Evolutionary conservation across 2,888 invertebrate species (phyloP), one percentile per base, ranked within the genome.

Genomic region (Acronicta aceris): DNA sequence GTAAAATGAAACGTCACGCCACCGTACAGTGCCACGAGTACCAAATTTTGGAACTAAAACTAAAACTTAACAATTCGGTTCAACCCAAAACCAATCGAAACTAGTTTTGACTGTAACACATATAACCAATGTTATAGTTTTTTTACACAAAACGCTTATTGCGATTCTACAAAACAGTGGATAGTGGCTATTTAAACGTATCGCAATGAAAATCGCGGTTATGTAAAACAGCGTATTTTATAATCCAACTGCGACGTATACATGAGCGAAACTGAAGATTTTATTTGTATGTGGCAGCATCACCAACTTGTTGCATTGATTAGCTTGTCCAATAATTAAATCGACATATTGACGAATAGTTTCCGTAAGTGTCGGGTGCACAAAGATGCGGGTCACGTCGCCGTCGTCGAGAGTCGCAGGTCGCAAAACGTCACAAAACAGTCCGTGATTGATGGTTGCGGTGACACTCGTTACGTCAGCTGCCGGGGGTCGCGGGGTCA

Each of bases 401-500:
- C 72, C 67, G 65, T 65, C 68, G 65, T 74, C 62, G 80, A 81
- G 76, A 81, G 76, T 74, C 78, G 76, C 85, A 85, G 86, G 88
- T 90, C 86, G 88, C 83, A 80, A 86, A 87, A 87, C 91, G 90
- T 89, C 90, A 91, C 89, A 85, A 89, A 85, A 86, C 85, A 85
- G 80, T 74, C 68, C 59, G 87, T 92, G 92, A 93, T 93, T 92
- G 93, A 93, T 92, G 90, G 85, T 86, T 84, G 89, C 88, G 86
- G 89, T 89, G 93, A 91, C 92, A 90, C 80, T 87, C 83, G 86
- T 87, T 87, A 85, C 92, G 89, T 89, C 89, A 84, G 84, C 80
- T 76, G 76, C 78, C 76, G 74, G 79, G 87, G 92, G 90, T 91
- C 91, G 89, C 79, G 82, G 85, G 93, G 93, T 93, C 93, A 94